Base-by-base conservation (phyloP, 2,797 vertebrate genomes). In the Onychomys leucogaster region DNA sequence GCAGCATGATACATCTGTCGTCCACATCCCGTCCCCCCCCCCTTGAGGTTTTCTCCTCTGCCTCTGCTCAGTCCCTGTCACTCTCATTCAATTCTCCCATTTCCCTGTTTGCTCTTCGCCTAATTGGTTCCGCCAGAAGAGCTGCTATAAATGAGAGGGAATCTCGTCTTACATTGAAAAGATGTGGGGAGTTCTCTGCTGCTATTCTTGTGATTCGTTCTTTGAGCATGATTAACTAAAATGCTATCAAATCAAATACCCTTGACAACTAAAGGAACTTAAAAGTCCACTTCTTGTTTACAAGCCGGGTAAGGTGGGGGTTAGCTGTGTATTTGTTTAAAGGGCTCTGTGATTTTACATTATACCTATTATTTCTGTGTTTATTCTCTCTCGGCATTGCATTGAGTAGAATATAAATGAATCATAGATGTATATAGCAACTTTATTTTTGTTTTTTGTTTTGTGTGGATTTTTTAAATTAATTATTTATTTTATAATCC, bases 51-150 rank as follows among this genome's bases (percentile, higher is more conserved):
- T 52, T 55, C 61, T 83, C 23, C 63, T 32, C 82, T 49, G 34
- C 46, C 85, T n/a, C 7, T 43, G 63, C 85, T 91, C 23, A 69
- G 73, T 41, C 49, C 37, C 1, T 77, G 37, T 69, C 10, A n/a
- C 43, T 61, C 34, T 9, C 65, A 4, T 11, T 49, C 3, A 23
- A 7, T 65, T 80, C 71, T 61, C 6, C 41, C 37, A 27, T 46
- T 46, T 80, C 90, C 37, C 19, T 80, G 63, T 73, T 69, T 83
- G 25, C 76, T 97, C 55, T 95, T 34, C 91, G 46, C 61, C 46
- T 95, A 8, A 55, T 94, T 91, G 80, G 89, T 16, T 90, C 65
- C 49, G 34, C 73, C 73, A 61, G 91, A 75, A 91, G 93, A 92
- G 19, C 61, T 78, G 21, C 27, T 89, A 83, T 93, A 86, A 78